Evolutionary conservation across 2,113 vertebrate species (phyloP).

Genomic region (Sebastes fasciatus): DNA sequence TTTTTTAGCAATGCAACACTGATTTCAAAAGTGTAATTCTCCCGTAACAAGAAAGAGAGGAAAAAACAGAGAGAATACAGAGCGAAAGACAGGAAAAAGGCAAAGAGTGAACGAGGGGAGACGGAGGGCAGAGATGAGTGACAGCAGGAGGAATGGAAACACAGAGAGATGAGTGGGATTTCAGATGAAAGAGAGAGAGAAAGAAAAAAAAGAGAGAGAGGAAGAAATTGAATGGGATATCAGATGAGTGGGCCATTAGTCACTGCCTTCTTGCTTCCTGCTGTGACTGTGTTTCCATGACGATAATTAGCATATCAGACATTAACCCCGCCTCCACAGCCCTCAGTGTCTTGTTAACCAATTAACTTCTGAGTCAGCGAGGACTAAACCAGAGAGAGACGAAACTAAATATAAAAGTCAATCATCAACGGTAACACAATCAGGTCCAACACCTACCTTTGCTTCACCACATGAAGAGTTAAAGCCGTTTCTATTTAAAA

Average conservation of each 20-base stretch:
- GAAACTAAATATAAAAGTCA: conserved; percentile 17
- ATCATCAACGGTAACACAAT: neutral
- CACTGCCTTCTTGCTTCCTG: conserved; percentile 76
- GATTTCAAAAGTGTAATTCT: conserved; percentile 12
- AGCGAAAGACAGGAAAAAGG: conserved; percentile 8
- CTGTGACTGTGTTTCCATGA: conserved; percentile 79
- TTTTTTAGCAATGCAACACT: conserved; percentile 8
- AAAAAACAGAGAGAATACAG: neutral
- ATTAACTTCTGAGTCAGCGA: conserved; percentile 61
- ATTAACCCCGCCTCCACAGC: conserved; percentile 67
- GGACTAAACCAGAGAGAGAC: conserved; percentile 16
- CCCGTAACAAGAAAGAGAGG: neutral
- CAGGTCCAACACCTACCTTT: neutral
- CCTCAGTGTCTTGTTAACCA: conserved; percentile 67
- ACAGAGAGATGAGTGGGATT: conserved; percentile 34
- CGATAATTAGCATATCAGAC: conserved; percentile 77
- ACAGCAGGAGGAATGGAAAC: conserved; percentile 49
- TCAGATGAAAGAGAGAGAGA: conserved; percentile 39
- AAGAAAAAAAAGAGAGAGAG: conserved; percentile 17
- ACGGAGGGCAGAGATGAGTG: conserved; percentile 44
- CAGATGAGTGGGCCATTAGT: conserved; percentile 76
- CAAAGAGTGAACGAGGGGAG: conserved; percentile 10
- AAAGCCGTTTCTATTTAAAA: neutral
- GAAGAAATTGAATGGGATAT: conserved; percentile 68
- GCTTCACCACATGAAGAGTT: neutral